phyloP scores from a whole-genome alignment of 2,113 vertebrate genomes.

The Notechis scutatus region DNA sequence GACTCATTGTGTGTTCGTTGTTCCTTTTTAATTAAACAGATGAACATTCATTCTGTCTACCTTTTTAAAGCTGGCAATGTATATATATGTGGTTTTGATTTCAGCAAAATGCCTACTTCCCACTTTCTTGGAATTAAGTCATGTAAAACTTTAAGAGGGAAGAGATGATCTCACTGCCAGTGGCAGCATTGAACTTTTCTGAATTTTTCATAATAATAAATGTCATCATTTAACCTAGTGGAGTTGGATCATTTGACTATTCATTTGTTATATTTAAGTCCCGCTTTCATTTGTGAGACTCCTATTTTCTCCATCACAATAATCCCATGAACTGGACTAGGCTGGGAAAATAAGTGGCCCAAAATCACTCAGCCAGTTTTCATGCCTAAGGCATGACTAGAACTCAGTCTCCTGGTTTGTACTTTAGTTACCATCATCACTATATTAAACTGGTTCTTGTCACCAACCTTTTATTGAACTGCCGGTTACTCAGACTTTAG shows the following conservation, averaged over 20 bases:
- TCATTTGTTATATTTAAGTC: not conserved
- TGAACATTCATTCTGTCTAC: not conserved
- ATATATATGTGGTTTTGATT: not conserved
- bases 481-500: not conserved
- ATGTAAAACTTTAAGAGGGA: not conserved
- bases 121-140: not conserved
- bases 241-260: not conserved
- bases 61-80: not conserved
- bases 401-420: not conserved
- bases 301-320: not conserved
- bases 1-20: not conserved
- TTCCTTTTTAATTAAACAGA: not conserved
- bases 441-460: not conserved
- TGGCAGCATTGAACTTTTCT: constrained; percentile 11
- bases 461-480: not conserved
- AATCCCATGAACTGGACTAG: not conserved
- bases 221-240: not conserved
- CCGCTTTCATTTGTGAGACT: not conserved
- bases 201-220: not conserved
- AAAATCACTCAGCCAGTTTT: not conserved
- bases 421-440: not conserved
- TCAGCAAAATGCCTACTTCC: not conserved
- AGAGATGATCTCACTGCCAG: not conserved
- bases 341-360: not conserved
- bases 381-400: not conserved